phyloP scores from a whole-genome alignment of 2,888 invertebrate genomes.

The Allygus modestus region DNA sequence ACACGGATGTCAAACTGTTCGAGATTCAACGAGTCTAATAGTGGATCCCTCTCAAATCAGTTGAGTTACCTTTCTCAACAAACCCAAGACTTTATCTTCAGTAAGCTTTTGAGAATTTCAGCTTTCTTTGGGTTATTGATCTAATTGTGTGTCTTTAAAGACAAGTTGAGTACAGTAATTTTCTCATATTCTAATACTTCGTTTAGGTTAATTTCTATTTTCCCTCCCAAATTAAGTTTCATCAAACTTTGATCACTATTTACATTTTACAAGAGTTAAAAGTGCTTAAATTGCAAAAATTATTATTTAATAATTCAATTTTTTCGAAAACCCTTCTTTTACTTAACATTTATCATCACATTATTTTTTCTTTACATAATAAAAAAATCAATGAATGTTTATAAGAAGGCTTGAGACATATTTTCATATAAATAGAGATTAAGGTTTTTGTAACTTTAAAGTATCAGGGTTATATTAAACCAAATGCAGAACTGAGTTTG shows the following conservation, averaged over 20 bases:
- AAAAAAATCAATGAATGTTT: background rate
- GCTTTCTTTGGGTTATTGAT: background rate
- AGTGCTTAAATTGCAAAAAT: too few relatives aligned
- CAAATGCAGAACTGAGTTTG: background rate
- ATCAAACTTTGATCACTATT: too few relatives aligned
- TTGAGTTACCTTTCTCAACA: background rate
- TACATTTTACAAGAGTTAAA: too few relatives aligned
- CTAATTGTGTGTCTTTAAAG: background rate
- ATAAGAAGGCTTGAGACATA: constrained; percentile 1
- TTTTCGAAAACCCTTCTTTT: too few relatives aligned
- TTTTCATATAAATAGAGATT: constrained; percentile 37
- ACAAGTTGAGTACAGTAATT: too few relatives aligned
- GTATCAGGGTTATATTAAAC: background rate
- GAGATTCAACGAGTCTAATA: constrained; percentile 96
- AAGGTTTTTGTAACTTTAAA: constrained; percentile 20
- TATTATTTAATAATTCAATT: too few relatives aligned
- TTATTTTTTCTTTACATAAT: background rate
- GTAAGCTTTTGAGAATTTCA: background rate
- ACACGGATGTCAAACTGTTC: constrained; percentile 98
- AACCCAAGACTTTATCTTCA: background rate
- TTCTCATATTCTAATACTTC: too few relatives aligned
- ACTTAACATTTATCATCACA: background rate
- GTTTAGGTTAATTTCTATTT: too few relatives aligned
- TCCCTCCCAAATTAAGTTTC: too few relatives aligned
- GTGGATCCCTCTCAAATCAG: background rate